Conservation (phyloP, 2,113 vertebrate genomes). For the Merops nubicus region DNA sequence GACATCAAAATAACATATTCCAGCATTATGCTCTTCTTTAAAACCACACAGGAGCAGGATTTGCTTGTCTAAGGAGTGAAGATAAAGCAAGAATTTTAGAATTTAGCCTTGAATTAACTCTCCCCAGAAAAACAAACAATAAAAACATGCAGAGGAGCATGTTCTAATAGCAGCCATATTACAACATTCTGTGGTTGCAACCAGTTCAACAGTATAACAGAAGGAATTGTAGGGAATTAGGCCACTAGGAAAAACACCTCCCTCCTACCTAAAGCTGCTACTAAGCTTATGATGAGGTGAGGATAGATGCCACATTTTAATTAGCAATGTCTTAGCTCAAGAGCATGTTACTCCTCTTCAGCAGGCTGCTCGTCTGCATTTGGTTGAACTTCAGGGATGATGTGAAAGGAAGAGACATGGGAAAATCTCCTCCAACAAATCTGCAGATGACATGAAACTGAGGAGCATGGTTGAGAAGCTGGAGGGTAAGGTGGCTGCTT, state of each 20-base stretch:
- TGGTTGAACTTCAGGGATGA: not conserved
- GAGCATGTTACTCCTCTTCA: not conserved
- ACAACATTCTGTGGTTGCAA: not conserved
- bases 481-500: not conserved
- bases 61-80: not conserved
- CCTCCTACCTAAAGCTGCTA: not conserved
- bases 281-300: not conserved
- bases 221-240: not conserved
- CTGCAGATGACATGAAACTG: not conserved
- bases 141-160: not conserved
- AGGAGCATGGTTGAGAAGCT: not conserved
- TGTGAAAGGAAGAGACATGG: not conserved
- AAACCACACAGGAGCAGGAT: not conserved
- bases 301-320: not conserved
- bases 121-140: not conserved
- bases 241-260: not conserved
- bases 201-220: not conserved
- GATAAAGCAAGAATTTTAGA: not conserved
- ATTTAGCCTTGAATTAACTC: not conserved
- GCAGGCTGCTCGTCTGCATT: not conserved
- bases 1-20: not conserved
- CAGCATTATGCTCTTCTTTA: not conserved
- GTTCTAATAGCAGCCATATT: not conserved
- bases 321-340: not conserved
- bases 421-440: not conserved